Base-by-base conservation (phyloP, 2,888 invertebrate species). In the Anorthoa munda region DNA sequence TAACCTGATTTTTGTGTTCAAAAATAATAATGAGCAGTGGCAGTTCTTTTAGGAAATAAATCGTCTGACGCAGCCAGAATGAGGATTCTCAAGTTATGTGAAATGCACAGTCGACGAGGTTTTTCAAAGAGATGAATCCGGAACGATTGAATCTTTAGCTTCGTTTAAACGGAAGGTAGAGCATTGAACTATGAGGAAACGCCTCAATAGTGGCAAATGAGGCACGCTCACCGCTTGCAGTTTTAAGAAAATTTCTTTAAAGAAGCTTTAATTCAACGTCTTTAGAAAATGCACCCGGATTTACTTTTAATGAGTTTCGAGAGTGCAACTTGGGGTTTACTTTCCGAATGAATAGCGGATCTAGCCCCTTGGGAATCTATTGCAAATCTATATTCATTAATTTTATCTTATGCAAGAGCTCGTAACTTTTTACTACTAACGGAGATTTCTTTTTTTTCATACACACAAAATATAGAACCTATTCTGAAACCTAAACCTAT, bases 221-320 rank as follows among this genome's bases (percentile, higher is more conserved):
- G 94, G 94, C 95, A 92, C 93, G 94, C 89, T 92, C 91, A 89
- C 88, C 90, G 92, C 92, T 92, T 89, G 91, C 92, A 94, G 93
- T 93, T 94, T 94, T 94, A 94, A 95, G 94, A 91, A 94, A 91
- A 93, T 93, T 93, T 93, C 93, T 93, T 93, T 92, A 93, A 92
- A 92, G 93, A 93, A 93, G 92, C 92, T 90, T 94, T 94, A 94
- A 95, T 94, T 95, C 95, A 93, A 86, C 94, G 94, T 95, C 96
- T 95, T 94, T 94, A 92, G 94, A 95, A 95, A 95, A 94, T 94
- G 94, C 95, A 92, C 88, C 92, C 91, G 93, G 95, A 95, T 96
- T 95, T 95, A 94, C 94, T 95, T 96, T 96, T 96, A 96, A 96
- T 96, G 95, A 96, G 95, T 95, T 95, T 93, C 91, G 92, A 93